Conservation (phyloP, 2,113 vertebrate species). For the Lutjanus erythropterus region DNA sequence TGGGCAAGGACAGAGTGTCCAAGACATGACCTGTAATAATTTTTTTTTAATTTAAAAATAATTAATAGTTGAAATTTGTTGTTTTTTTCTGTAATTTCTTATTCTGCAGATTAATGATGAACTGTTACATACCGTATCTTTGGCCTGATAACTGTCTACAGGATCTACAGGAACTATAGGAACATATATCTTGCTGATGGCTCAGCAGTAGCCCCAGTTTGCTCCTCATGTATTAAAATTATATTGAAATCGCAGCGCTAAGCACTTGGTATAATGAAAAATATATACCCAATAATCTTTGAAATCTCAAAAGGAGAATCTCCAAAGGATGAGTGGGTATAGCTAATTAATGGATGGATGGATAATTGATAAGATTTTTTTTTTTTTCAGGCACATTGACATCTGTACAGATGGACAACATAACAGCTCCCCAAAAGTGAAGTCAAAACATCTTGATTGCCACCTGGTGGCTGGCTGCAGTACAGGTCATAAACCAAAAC, state of each 20-base stretch:
- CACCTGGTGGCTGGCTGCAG: too few relatives aligned
- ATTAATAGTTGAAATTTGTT: not conserved
- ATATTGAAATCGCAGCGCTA: not conserved
- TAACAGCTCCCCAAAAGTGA: too few relatives aligned
- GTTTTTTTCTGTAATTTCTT: not conserved
- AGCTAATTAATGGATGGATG: too few relatives aligned
- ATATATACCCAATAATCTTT: not conserved
- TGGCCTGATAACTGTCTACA: not conserved
- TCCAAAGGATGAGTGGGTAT: too few relatives aligned
- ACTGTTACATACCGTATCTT: not conserved
- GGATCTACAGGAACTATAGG: not conserved
- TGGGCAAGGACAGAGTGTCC: not conserved
- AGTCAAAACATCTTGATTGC: too few relatives aligned
- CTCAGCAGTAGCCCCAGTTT: not conserved
- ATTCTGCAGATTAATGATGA: not conserved
- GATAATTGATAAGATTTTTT: too few relatives aligned
- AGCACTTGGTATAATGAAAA: not conserved
- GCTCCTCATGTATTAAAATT: not conserved
- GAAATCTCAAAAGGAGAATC: not conserved
- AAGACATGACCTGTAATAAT: constrained; percentile 2
- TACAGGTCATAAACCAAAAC: too few relatives aligned
- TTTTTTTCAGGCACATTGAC: too few relatives aligned
- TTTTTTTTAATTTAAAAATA: not conserved
- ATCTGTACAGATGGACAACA: too few relatives aligned
- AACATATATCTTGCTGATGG: not conserved